Base-by-base conservation (phyloP, 1,140 invertebrate species). In the Apocrypta bakeri region DNA sequence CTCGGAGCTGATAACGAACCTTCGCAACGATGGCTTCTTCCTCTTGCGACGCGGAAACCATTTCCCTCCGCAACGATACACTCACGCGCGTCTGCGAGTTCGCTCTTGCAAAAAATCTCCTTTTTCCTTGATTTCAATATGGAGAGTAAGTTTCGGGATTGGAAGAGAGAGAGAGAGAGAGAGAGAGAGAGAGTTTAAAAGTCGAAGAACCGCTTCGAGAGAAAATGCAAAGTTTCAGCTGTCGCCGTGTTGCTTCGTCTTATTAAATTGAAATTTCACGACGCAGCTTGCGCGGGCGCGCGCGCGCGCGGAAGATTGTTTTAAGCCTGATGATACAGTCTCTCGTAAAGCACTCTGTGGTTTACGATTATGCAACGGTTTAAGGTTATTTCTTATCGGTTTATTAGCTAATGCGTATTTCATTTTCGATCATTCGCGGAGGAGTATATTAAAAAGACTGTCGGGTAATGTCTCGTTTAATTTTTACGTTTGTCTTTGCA, bases 211-310 rank as follows among this genome's bases (percentile, higher is more conserved):
- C 21, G 42, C 42, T n/a, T 17, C 17, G 17, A 6, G 17, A 1
- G 48, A 56, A 56, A 56, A 56, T 56, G 48, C 48, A 56, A 56
- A 56, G 48, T 56, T 56, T 56, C 48, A 56, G 48, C 48, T 56
- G 48, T 56, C 48, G 48, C 48, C 3, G 9, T n/a, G 48, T 56
- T 56, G 48, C 21, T 56, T n/a, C 48, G 48, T 56, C 48, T 56
- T 56, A 56, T 56, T 56, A 56, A 56, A 56, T 56, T 56, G 48
- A 56, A 56, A 56, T 56, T 56, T 56, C 48, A 56, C 48, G 21
- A 56, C 48, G 48, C 48, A 56, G 48, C 48, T 56, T 56, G 48
- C 48, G 48, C 33, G 3, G 3, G 33, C 33, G 33, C 33, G 33
- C 33, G 9, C 9, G 9, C 21, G 48, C 21, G 21, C 17, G 48